Evolutionary conservation across 2,797 vertebrate species (phyloP), one percentile per base, ranked within the genome.

Genomic region (Rhynchotus rufescens): DNA sequence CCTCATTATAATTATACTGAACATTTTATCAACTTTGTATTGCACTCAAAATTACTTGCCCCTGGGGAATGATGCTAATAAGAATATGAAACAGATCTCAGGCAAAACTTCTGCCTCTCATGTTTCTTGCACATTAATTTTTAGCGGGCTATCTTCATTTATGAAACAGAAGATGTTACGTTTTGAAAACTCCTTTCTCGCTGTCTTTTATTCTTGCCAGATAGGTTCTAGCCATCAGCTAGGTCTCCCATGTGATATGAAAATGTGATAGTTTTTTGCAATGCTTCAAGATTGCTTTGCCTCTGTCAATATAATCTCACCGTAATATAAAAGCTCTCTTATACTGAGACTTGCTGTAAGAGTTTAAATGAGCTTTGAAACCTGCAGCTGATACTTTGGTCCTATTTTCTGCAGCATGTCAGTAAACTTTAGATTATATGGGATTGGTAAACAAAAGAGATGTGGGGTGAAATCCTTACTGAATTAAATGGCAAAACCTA

Each of bases 1-100:
- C 82, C 86, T 93, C 74, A 92, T 94, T 93, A 95, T 94, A 95
- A 94, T 91, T 94, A 95, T 52, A 85, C 75, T 92, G 75, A 91
- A 82, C 82, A 61, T 90, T 90, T 88, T 91, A 94, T 86, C 93
- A 95, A 92, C 88, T 94, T 94, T 81, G 86, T 86, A 75, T 90
- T 89, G 64, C 86, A 88, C 86, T 97, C 86, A 86, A 73, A 94
- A 95, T 95, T 95, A 94, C 91, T 88, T 75, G 77, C 34, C 80
- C 76, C 90, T 87, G 49, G 84, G 85, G 80, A 94, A 88, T 7
- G 59, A 71, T 21, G 74, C 66, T 92, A 91, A 83, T 80, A 96
- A 93, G 92, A 92, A 94, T 90, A 92, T 0, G 26, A 89, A 93
- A 92, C 30, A 93, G 69, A 94, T 93, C 92, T 92, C 83, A 56